Percentiles rank a stretch among this genome's conserved stretches.
Conservation (phyloP, 2,113 vertebrate species). For the Ochotona curzoniae region DNA sequence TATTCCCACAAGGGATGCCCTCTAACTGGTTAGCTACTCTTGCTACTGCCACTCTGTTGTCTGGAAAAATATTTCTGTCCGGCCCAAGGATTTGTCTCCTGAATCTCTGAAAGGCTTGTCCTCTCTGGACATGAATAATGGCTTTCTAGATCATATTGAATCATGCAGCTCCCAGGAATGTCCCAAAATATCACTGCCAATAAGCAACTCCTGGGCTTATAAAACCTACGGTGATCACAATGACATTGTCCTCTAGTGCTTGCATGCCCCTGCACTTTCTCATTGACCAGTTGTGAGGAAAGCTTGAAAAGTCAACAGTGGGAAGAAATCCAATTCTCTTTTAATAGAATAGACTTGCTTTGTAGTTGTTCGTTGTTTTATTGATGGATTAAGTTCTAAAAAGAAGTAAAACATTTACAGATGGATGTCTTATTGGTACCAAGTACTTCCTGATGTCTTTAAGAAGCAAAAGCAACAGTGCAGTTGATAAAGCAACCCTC, state of each 20-base stretch:
- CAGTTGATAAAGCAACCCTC: not conserved
- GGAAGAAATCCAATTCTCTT: not conserved
- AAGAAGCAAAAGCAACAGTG: not conserved
- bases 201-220: not conserved
- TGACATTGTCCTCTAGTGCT: fast-evolving
- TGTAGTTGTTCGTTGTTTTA: not conserved
- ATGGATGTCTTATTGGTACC: slow-evolving; percentile 6
- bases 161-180: not conserved
- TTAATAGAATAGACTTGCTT: not conserved
- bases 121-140: not conserved
- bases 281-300: too few relatives aligned
- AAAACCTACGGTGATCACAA: not conserved
- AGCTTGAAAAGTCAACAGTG: not conserved
- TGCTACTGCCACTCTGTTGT: fast-evolving
- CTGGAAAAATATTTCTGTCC: not conserved
- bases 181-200: not conserved
- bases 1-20: not conserved
- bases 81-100: not conserved
- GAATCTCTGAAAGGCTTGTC: not conserved
- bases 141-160: not conserved
- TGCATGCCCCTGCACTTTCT: not conserved
- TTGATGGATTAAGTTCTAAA: not conserved
- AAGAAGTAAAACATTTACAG: not conserved
- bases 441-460: not conserved
- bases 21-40: not conserved